Conservation (phyloP, 2,888 invertebrate genomes). For the Baronia brevicornis region DNA sequence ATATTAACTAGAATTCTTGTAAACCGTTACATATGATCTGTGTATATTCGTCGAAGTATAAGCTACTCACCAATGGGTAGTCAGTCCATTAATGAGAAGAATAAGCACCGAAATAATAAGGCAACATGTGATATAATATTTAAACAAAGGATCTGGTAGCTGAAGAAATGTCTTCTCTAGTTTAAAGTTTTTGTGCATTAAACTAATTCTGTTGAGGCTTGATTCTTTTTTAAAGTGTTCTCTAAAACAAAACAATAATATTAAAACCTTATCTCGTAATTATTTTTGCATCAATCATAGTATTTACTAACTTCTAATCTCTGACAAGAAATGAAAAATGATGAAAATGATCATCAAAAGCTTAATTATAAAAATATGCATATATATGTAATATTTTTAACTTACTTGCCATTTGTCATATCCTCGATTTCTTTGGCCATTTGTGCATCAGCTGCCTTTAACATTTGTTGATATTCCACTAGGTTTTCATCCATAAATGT, state of each 20-base stretch:
- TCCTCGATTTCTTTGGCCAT: conserved; percentile 88
- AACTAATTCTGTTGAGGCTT: conserved; percentile 71
- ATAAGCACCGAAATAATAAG: conserved; percentile 50
- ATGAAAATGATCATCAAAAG: no score
- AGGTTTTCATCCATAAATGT: conserved; percentile 81
- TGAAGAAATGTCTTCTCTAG: conserved; percentile 83
- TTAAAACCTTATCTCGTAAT: no score
- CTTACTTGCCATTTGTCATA: conserved; percentile 86
- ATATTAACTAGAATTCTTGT: no score
- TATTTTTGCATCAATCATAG: background rate
- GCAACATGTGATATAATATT: conserved; percentile 78
- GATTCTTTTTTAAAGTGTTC: conserved; percentile 79
- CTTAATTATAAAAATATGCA: no score
- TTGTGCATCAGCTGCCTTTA: conserved; percentile 81
- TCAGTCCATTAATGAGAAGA: conserved; percentile 49
- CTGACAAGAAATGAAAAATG: no score
- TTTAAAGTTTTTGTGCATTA: conserved; percentile 68
- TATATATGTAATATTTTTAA: conserved; percentile 12
- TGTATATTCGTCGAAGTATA: conserved; percentile 1
- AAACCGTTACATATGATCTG: no score
- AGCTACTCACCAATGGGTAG: conserved; percentile 51
- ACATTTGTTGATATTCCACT: conserved; percentile 78
- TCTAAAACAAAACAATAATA: conserved; percentile 64
- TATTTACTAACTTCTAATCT: no score
- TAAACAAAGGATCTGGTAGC: conserved; percentile 88